Conservation (phyloP, 2,113 vertebrate species). For the Neodon shergylaensis region DNA sequence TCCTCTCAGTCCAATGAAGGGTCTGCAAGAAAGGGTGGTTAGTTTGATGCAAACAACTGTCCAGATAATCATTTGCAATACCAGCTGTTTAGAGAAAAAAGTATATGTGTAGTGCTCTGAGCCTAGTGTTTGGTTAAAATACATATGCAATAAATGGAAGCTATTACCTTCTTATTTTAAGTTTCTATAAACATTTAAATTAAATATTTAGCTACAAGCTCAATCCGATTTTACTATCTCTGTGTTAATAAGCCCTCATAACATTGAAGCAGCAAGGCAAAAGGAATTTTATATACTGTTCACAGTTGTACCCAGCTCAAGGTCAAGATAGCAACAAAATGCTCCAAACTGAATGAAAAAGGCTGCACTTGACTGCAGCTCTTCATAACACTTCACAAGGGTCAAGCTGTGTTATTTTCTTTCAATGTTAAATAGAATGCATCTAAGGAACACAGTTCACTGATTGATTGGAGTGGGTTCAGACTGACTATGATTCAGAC, state of each 20-base stretch:
- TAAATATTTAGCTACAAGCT: constrained; percentile 51
- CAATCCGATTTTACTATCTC: constrained; percentile 13
- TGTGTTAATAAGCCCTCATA: constrained; percentile 70
- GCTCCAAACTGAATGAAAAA: constrained; percentile 54
- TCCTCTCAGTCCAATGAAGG: background rate
- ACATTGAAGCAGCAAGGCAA: constrained; percentile 48
- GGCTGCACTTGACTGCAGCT: constrained; percentile 64
- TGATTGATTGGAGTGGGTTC: constrained; percentile 64
- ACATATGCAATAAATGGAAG: constrained; percentile 14
- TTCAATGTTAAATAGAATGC: constrained; percentile 40
- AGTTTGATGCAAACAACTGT: background rate
- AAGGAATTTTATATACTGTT: constrained; percentile 63
- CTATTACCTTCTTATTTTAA: constrained; percentile 59
- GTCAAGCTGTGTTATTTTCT: constrained; percentile 69
- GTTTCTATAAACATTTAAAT: constrained; percentile 42
- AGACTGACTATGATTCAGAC: constrained; percentile 44
- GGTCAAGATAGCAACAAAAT: constrained; percentile 58
- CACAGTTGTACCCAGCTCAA: constrained; percentile 57
- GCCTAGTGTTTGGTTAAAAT: constrained; percentile 24
- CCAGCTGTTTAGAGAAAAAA: background rate
- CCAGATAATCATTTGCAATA: background rate
- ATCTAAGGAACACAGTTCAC: constrained; percentile 56
- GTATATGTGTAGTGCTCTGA: background rate
- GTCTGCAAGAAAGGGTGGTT: background rate
- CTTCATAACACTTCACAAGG: constrained; percentile 67